A percentile compares a stretch with the other conserved stretches of the same genome.
Evolutionary conservation across 2,797 vertebrate genomes (phyloP).

Genomic region (Acipenser ruthenus): DNA sequence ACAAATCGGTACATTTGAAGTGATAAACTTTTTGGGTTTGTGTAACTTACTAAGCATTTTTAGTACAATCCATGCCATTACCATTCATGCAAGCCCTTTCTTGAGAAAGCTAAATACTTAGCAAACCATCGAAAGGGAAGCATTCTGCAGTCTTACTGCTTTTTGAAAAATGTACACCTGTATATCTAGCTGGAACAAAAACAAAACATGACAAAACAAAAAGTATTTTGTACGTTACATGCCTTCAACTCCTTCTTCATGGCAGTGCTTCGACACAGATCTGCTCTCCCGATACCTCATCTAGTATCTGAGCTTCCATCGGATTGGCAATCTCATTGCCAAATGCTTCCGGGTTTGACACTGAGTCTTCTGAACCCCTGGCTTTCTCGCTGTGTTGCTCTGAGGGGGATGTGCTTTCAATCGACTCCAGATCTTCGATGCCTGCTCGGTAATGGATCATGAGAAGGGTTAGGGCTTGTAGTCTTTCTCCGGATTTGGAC

Average conservation of each 20-base stretch:
- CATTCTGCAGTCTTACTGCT: no score
- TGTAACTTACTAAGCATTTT: no score
- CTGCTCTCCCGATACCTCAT: constrained; percentile 73
- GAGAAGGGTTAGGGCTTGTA: constrained; percentile 91
- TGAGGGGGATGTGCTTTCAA: constrained; percentile 74
- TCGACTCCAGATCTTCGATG: constrained; percentile 88
- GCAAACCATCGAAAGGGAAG: no score
- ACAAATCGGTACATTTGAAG: constrained; percentile 18
- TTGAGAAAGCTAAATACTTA: no score
- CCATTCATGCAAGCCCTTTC: no score
- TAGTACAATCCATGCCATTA: no score
- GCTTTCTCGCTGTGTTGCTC: constrained; percentile 57
- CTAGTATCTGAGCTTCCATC: constrained; percentile 69
- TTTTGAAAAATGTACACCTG: no score
- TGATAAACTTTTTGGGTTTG: not conserved
- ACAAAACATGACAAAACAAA: constrained; percentile 14
- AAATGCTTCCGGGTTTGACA: constrained; percentile 65
- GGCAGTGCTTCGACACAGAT: constrained; percentile 65
- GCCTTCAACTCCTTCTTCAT: constrained; percentile 29
- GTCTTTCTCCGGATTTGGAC: constrained; percentile 83
- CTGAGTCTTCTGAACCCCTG: constrained; percentile 60
- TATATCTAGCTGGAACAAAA: not conserved
- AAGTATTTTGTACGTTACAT: constrained; percentile 26
- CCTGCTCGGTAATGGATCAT: constrained; percentile 97
- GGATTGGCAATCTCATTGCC: constrained; percentile 70